Base-by-base conservation (phyloP, 37 sponge, comb jelly and placozoan species). In the Aplysina aerophoba region DNA sequence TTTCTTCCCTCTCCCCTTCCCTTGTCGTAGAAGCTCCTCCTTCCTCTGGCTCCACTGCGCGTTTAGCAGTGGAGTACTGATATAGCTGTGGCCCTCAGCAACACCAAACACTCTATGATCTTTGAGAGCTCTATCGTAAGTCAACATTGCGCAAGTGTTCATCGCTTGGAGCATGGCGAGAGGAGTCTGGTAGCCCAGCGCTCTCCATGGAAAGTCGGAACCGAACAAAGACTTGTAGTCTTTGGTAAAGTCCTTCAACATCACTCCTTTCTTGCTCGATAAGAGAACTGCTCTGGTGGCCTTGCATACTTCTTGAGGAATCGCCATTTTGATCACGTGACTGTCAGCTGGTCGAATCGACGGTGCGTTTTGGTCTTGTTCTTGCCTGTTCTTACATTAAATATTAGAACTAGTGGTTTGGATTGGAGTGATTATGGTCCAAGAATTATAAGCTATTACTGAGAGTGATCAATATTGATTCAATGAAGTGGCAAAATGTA, bases 151-250 rank as follows among this genome's bases (percentile, higher is more conserved):
- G 4, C 65, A 41, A 41, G 24, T 37, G 21, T 28, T 64, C 91
- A 90, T 87, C 16, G 79, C 75, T 28, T 58, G 31, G 25, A 90
- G 84, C 82, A 85, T 62, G 4, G 39, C 85, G 4, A 58, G 20
- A 27, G 78, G 69, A 17, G 72, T 60, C 8, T 55, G 12, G 35
- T 73, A 90, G 17, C 84, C 91, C 4, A 66, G 14, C 53, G 58
- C 22, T 30, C 56, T 90, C 87, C 87, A 90, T 6, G 91, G 91
- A 31, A 90, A 90, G 24, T 59, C 71, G 17, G 55, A 34, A 27
- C 80, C 84, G 13, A 79, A 33, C 19, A 90, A 55, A 12, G 68
- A 41, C 22, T 24, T 79, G 84, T 90, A 90, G 62, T 90, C 91
- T 21, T 79, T 62, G 25, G 22, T 59, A 61, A 90, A 90, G 8